These are phyloP conservation scores for Trilocha varians DNA, from an alignment of 2,888 invertebrate species.

Conservation along the genomic window DNA sequence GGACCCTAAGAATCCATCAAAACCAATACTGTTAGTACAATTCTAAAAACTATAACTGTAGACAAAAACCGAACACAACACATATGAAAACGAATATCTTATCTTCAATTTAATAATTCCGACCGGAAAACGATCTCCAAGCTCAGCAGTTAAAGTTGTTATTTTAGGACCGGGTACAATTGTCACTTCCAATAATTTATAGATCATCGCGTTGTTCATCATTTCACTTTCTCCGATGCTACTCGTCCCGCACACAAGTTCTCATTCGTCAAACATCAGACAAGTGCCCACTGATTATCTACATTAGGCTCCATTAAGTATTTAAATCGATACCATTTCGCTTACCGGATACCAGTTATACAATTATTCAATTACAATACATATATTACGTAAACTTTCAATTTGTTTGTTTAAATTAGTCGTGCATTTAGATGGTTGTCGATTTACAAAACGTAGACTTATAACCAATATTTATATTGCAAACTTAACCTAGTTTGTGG, in stretches of 20 bases:
- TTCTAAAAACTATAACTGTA: no score
- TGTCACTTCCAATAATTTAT: background rate
- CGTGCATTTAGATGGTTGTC: conserved; percentile 3
- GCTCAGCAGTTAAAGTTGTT: no score
- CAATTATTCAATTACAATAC: conserved; percentile 7
- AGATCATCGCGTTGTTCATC: conserved; percentile 1
- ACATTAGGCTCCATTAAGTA: conserved; percentile 54
- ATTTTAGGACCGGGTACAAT: no score
- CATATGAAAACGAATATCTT: no score
- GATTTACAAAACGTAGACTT: background rate
- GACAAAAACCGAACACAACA: no score
- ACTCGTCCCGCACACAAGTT: conserved; percentile 36
- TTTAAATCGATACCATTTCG: conserved; percentile 60
- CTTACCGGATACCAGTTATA: conserved; percentile 50
- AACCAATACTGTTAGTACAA: no score
- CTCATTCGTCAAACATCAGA: conserved; percentile 57
- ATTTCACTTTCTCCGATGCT: conserved; percentile 64
- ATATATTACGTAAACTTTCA: conserved; percentile 4
- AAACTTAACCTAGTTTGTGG: conserved; percentile 5
- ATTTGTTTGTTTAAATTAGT: conserved; percentile 9
- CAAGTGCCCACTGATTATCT: conserved; percentile 59
- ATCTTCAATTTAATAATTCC: no score
- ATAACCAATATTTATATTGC: conserved; percentile 5
- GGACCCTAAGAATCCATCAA: no score
- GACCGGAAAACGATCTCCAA: no score